Percentiles rank a stretch among this genome's conserved stretches.
Evolutionary conservation across 2,113 vertebrate species (phyloP).

Genomic region (Chlamydotis undulata): DNA sequence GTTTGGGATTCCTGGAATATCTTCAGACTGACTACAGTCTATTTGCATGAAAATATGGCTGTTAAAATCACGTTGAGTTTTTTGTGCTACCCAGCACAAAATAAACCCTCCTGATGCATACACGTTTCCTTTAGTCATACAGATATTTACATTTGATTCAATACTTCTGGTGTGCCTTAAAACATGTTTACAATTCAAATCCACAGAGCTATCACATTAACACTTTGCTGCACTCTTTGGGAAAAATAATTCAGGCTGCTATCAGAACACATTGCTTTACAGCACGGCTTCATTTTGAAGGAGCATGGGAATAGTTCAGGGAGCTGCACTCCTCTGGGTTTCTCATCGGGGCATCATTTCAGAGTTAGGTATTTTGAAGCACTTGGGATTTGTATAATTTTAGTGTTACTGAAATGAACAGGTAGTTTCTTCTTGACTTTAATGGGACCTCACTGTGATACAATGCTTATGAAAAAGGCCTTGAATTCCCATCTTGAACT

Average conservation of each 20-base stretch:
- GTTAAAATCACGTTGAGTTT: not conserved
- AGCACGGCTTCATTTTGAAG: not conserved
- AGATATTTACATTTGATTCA: constrained; percentile 38
- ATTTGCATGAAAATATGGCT: constrained; percentile 62
- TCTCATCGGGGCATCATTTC: not conserved
- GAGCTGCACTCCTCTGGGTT: not conserved
- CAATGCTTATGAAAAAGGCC: not conserved
- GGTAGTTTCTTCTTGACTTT: not conserved
- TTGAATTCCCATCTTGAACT: not conserved
- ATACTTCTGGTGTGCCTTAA: constrained; percentile 15
- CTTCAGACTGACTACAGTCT: constrained; percentile 37
- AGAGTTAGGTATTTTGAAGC: not conserved
- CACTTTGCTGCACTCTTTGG: constrained; percentile 15
- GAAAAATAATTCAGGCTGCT: not conserved
- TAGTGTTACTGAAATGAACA: not conserved
- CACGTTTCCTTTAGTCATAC: not conserved
- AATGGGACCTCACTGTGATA: not conserved
- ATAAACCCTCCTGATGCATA: not conserved
- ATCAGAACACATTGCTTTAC: not conserved
- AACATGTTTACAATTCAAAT: constrained; percentile 20
- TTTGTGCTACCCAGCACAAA: not conserved
- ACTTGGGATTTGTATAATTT: not conserved
- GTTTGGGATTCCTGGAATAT: constrained; percentile 51
- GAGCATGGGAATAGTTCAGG: not conserved
- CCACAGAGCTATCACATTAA: not conserved